phyloP scores from a whole-genome alignment of 1,140 invertebrate species.

The Cyclina sinensis region DNA sequence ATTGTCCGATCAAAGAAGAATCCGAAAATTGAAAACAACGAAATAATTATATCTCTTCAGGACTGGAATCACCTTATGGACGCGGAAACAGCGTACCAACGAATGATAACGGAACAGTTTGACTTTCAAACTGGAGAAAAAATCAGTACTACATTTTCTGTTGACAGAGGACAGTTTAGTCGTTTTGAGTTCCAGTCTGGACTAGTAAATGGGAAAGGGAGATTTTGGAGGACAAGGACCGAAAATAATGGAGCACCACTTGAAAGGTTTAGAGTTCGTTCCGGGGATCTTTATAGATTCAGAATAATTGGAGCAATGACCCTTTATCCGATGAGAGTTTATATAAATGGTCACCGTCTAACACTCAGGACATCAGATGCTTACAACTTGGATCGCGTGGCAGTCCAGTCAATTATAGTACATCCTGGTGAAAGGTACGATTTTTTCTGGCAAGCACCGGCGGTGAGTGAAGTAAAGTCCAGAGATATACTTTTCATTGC shows the following conservation, averaged over 20 bases:
- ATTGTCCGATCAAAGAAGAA: constrained; percentile 55
- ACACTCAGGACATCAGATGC: constrained; percentile 37
- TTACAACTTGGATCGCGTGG: background rate
- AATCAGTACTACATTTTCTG: constrained; percentile 9
- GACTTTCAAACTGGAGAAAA: background rate
- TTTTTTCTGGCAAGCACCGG: constrained; percentile 87
- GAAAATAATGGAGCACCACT: constrained; percentile 73
- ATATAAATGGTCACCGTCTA: background rate
- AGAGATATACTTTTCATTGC: constrained; percentile 88
- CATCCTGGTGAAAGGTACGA: constrained; percentile 66
- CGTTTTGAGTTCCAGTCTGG: constrained; percentile 73
- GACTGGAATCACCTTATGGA: constrained; percentile 78
- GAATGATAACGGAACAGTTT: constrained; percentile 70
- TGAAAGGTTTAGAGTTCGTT: constrained; percentile 44
- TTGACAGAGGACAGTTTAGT: constrained; percentile 65
- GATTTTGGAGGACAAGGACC: constrained; percentile 53
- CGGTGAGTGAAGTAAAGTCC: constrained; percentile 90
- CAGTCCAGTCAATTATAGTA: constrained; percentile 48
- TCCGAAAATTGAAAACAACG: constrained; percentile 52
- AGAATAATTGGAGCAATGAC: constrained; percentile 52
- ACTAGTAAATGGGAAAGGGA: constrained; percentile 79
- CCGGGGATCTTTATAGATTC: constrained; percentile 28
- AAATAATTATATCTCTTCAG: constrained; percentile 50
- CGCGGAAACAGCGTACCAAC: constrained; percentile 65
- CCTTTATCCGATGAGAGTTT: constrained; percentile 58